phyloP scores from a whole-genome alignment of 2,113 vertebrate species.

The Nesoenas mayeri region DNA sequence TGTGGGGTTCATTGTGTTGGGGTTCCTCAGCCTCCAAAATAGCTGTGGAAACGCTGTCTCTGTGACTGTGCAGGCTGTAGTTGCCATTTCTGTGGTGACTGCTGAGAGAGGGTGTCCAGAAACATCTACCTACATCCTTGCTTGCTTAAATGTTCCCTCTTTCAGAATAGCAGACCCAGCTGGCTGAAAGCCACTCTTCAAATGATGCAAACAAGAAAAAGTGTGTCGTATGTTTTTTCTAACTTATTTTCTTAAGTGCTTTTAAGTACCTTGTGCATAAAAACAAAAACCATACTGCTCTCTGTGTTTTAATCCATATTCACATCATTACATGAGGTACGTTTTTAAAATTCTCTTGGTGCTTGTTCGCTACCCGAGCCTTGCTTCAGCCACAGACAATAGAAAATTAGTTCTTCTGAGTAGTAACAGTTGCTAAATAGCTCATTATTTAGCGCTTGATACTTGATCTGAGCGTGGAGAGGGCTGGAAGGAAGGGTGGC shows the following conservation, averaged over 20 bases:
- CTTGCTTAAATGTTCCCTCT: neutral
- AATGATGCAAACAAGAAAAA: neutral
- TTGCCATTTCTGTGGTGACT: neutral
- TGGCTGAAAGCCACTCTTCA: neutral
- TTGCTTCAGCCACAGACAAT: constrained; percentile 1
- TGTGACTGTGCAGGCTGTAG: neutral
- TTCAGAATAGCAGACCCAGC: neutral
- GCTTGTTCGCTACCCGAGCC: neutral
- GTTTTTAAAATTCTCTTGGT: neutral
- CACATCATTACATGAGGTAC: neutral
- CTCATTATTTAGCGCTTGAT: neutral
- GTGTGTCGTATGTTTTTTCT: neutral
- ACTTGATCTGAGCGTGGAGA: neutral
- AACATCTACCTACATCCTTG: neutral
- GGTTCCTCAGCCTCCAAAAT: neutral
- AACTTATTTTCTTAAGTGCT: neutral
- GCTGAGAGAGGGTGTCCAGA: neutral
- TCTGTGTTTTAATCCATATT: neutral
- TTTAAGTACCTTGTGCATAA: neutral
- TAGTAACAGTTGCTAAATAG: neutral
- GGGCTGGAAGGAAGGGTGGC: neutral
- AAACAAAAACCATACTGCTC: neutral
- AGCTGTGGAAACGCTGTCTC: neutral
- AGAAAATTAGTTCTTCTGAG: neutral
- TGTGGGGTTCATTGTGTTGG: neutral